Conservation (phyloP, 1,140 invertebrate genomes). For the Drosophila fuyamai region DNA sequence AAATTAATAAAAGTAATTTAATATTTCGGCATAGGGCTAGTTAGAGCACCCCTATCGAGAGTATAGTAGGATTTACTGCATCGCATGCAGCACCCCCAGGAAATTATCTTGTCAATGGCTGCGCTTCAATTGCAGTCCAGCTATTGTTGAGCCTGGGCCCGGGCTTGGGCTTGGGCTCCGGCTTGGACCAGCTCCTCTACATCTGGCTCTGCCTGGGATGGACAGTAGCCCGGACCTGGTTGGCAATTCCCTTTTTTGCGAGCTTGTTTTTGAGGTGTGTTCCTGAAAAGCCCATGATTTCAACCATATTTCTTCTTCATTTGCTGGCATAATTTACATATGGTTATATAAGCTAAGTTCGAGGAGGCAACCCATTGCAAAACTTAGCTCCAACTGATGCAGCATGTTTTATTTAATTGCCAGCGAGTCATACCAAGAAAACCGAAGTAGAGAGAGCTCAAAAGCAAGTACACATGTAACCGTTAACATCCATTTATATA, state of each 20-base stretch:
- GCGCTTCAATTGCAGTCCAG: slow-evolving; percentile 72
- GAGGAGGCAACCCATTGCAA: slow-evolving; percentile 41
- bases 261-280: slow-evolving; percentile 72
- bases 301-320: slow-evolving; percentile 80
- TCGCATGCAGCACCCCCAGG: slow-evolving; percentile 69
- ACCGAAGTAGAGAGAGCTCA: slow-evolving; percentile 36
- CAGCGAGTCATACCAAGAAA: slow-evolving; percentile 55
- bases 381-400: slow-evolving; percentile 48
- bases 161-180: slow-evolving; percentile 25
- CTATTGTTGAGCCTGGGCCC: slow-evolving; percentile 48
- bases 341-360: slow-evolving; percentile 68
- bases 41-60: slow-evolving; percentile 13
- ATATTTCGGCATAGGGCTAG: neutral
- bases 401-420: slow-evolving; percentile 81
- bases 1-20: neutral
- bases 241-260: slow-evolving; percentile 32
- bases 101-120: slow-evolving; percentile 81
- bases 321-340: slow-evolving; percentile 77
- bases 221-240: slow-evolving; percentile 46
- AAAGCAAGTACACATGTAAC: slow-evolving; percentile 59
- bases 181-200: slow-evolving; percentile 27
- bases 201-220: slow-evolving; percentile 29
- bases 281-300: slow-evolving; percentile 54
- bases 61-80: slow-evolving; percentile 66
- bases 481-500: slow-evolving; percentile 38